These are phyloP conservation scores for Pyrochroa serraticornis DNA, from an alignment of 2,888 invertebrate species.

Conservation along the genomic window DNA sequence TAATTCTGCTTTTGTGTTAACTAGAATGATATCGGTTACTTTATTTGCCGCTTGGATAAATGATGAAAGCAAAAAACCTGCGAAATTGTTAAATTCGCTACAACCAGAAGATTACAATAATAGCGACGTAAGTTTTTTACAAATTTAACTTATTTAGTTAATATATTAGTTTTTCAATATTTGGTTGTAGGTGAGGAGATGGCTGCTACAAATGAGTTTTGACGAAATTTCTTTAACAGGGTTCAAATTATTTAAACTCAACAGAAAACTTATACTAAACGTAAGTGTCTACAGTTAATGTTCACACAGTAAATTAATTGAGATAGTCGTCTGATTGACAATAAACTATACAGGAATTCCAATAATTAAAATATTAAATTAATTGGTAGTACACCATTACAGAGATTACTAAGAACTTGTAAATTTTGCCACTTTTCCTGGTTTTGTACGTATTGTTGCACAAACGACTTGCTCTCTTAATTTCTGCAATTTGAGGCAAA, in stretches of 20 bases:
- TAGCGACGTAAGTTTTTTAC: not conserved
- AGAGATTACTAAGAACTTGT: too few species aligned
- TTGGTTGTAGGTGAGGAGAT: constrained; percentile 3
- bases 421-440: too few species aligned
- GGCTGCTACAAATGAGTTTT: constrained; percentile 9
- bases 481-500: too few species aligned
- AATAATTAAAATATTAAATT: too few species aligned
- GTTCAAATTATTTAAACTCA: constrained; percentile 10
- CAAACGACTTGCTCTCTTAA: too few species aligned
- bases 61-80: constrained; percentile 7
- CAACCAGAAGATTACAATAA: not conserved
- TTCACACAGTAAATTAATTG: not conserved
- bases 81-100: constrained; percentile 1
- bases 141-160: not conserved
- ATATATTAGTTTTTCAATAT: not conserved
- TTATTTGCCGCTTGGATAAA: constrained; percentile 3
- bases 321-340: too few species aligned
- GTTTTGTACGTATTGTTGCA: too few species aligned
- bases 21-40: constrained; percentile 1
- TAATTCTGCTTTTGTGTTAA: too few species aligned
- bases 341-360: too few species aligned
- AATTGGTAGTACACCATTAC: too few species aligned
- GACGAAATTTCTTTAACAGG: constrained; percentile 11
- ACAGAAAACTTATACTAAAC: too few species aligned
- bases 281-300: not conserved